A percentile compares a stretch with the other conserved stretches of the same genome.
phyloP scores from a whole-genome alignment of 2,888 invertebrate species.

The Tridacna crocea region DNA sequence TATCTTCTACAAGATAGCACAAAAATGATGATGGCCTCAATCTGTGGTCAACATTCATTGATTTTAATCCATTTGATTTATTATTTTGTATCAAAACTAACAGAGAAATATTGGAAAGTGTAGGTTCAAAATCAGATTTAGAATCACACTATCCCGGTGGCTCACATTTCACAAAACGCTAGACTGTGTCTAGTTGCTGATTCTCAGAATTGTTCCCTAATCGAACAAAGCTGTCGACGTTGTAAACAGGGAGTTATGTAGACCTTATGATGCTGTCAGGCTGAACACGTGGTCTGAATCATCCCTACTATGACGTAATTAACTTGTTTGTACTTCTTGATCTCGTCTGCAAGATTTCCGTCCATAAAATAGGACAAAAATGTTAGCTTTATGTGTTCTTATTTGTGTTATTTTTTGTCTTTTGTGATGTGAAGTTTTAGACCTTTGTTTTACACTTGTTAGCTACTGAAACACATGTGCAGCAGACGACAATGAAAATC shows the following conservation, averaged over 20 bases:
- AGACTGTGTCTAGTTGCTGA: not conserved
- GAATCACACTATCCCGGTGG: too few species aligned
- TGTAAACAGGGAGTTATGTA: constrained; percentile 1
- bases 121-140: too few species aligned
- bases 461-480: too few species aligned
- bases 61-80: too few species aligned
- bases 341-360: not conserved
- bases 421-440: too few species aligned
- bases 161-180: not conserved
- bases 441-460: too few species aligned
- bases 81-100: too few species aligned
- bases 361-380: not conserved
- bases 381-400: not conserved
- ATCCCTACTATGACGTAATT: not conserved
- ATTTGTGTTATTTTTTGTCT: not conserved
- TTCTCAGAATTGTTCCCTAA: not conserved
- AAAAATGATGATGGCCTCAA: too few species aligned
- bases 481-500: too few species aligned
- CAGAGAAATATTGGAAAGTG: too few species aligned
- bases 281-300: constrained; percentile 20
- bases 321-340: not conserved
- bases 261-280: constrained; percentile 22
- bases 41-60: too few species aligned
- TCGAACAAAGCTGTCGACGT: not conserved
- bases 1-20: too few species aligned